A percentile compares a stretch with the other conserved stretches of the same genome.
Evolutionary conservation across 1,140 invertebrate species (phyloP).

Genomic region (Drosophila simulans): DNA sequence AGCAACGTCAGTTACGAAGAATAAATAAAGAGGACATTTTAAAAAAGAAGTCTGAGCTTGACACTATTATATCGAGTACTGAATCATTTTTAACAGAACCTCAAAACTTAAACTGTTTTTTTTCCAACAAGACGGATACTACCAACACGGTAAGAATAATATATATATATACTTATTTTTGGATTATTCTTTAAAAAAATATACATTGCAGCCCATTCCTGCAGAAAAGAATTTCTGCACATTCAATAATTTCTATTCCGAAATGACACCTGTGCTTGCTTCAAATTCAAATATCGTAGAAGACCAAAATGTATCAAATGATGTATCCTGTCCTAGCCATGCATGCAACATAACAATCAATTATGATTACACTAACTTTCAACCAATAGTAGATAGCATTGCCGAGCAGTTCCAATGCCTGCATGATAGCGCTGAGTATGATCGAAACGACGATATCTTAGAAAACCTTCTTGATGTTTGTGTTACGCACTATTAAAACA

Average conservation of each 20-base stretch:
- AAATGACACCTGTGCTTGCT: constrained; percentile 20
- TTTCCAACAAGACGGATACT: constrained; percentile 35
- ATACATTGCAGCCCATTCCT: constrained; percentile 35
- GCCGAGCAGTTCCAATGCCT: constrained; percentile 70
- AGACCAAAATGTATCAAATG: constrained; percentile 12
- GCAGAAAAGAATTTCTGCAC: constrained; percentile 39
- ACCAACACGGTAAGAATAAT: constrained; percentile 42
- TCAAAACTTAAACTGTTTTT: constrained; percentile 31
- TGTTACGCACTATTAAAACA: constrained; percentile 60
- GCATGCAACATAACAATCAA: constrained; percentile 32
- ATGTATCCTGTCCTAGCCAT: constrained; percentile 17
- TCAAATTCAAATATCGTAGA: constrained; percentile 13
- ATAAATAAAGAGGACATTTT: constrained; percentile 13
- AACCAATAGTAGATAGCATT: constrained; percentile 59
- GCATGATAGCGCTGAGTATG: constrained; percentile 42
- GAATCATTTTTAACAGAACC: constrained; percentile 24
- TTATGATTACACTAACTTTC: constrained; percentile 53
- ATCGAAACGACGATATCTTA: constrained; percentile 63
- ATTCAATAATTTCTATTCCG: constrained; percentile 37
- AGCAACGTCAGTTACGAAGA: not conserved
- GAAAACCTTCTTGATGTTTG: constrained; percentile 73
- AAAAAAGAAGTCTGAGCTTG: constrained; percentile 54
- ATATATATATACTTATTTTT: not conserved
- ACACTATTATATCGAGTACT: constrained; percentile 52
- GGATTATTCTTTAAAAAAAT: not conserved